Conservation (phyloP, 2,888 invertebrate species). For the Selenia dentaria region DNA sequence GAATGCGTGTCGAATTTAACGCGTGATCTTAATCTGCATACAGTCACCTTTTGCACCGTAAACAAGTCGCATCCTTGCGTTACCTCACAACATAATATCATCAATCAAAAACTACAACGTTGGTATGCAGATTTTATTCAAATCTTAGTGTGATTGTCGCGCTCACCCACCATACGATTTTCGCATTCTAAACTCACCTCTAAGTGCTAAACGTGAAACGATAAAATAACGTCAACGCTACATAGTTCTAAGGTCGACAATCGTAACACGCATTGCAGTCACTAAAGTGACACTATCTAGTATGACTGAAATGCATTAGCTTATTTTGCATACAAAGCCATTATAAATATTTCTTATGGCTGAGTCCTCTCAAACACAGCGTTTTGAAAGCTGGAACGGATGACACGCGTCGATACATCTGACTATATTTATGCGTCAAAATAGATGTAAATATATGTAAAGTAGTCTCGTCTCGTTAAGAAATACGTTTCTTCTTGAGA, state of each 20-base stretch:
- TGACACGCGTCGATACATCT: conserved; percentile 73
- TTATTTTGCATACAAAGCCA: conserved; percentile 82
- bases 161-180: conserved; percentile 60
- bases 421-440: conserved; percentile 62
- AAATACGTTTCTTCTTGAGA: conserved; percentile 46
- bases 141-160: conserved; percentile 55
- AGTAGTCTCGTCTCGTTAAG: conserved; percentile 63
- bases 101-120: conserved; percentile 69
- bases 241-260: conserved; percentile 59
- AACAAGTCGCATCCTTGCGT: conserved; percentile 57
- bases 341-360: conserved; percentile 78
- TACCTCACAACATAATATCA: conserved; percentile 64
- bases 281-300: conserved; percentile 59
- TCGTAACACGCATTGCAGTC: conserved; percentile 48
- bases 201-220: conserved; percentile 38
- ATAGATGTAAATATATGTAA: conserved; percentile 75
- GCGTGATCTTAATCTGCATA: conserved; percentile 77
- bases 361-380: conserved; percentile 58
- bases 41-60: conserved; percentile 74
- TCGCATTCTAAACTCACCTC: conserved; percentile 51
- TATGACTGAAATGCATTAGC: conserved; percentile 66
- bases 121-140: conserved; percentile 70
- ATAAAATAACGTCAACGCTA: conserved; percentile 48
- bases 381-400: conserved; percentile 71
- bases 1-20: conserved; percentile 65